Evolutionary conservation across 2,797 vertebrate genomes (phyloP), one percentile per base, ranked within the genome.

Genomic region (Acanthurus tractus): DNA sequence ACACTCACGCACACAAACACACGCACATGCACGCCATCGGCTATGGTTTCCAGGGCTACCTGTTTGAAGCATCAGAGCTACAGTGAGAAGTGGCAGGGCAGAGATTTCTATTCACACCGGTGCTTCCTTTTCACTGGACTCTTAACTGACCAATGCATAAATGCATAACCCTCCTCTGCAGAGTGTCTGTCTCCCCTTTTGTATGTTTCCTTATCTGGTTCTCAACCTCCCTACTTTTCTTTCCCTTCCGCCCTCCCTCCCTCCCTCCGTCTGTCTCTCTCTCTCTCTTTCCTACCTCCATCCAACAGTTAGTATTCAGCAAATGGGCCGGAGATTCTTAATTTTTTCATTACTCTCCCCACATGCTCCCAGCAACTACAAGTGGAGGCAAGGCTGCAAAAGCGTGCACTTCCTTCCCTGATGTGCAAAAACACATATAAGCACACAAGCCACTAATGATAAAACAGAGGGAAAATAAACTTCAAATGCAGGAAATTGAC

Each of bases 11-110:
- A 55, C 46, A 59, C 72, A 52, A 55, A 49, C 34, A 50, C 53
- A 55, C 64, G 58, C 49, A 18, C n/a, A 25, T 22, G 14, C 63
- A 52, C 68, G 66, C 56, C 49, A 42, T 50, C 10, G 20, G 85
- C 87, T 73, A 70, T 71, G 85, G 90, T 90, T 93, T 92, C 89
- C 88, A 83, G 75, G 89, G 83, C 87, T 91, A 93, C 91, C 85
- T 90, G 88, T 89, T 87, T 89, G 78, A 91, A 88, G 78, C 82
- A 63, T 79, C 78, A 63, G 71, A 25, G 77, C 79, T 78, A 80
- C 74, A 82, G 89, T 83, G 81, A 86, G 77, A 92, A 88, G 89
- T 81, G 87, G 83, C 84, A 90, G 62, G 71, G 87, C 85, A 76
- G 78, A 89, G 79, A 92, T 93, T 91, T 88, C 77, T 83, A 89